A percentile compares a stretch with the other conserved stretches of the same genome.
Conservation (phyloP, 2,888 invertebrate species). For the Spodoptera exigua region DNA sequence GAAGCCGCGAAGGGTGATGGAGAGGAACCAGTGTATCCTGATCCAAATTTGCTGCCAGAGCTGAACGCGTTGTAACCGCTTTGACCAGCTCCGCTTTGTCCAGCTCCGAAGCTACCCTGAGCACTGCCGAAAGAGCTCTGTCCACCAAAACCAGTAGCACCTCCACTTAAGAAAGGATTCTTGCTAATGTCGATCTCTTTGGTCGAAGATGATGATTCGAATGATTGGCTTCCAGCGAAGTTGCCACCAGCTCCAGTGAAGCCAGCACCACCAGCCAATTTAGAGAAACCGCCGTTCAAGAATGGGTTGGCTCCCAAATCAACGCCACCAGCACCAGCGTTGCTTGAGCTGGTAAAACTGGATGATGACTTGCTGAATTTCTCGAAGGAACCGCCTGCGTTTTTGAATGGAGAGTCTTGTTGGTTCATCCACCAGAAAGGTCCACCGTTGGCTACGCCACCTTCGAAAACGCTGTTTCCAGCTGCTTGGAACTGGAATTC, state of each 20-base stretch:
- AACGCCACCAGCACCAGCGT: constrained; percentile 54
- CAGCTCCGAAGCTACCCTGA: constrained; percentile 23
- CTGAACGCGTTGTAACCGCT: constrained; percentile 51
- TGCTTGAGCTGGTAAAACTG: constrained; percentile 69
- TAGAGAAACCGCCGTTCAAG: constrained; percentile 74
- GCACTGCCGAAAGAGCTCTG: constrained; percentile 1
- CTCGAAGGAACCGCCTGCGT: constrained; percentile 70
- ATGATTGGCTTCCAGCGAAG: constrained; percentile 28
- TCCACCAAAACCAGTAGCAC: constrained; percentile 25
- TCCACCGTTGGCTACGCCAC: constrained; percentile 70
- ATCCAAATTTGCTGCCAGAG: constrained; percentile 65
- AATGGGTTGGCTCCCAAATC: constrained; percentile 74
- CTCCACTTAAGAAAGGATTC: constrained; percentile 76
- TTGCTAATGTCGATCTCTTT: constrained; percentile 74
- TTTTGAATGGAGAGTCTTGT: constrained; percentile 89
- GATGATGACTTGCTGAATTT: constrained; percentile 77
- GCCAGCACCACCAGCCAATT: constrained; percentile 54
- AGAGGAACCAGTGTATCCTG: constrained; percentile 79
- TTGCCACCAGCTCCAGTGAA: constrained; percentile 42
- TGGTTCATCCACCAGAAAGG: constrained; percentile 90
- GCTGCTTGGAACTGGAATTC: constrained; percentile 81
- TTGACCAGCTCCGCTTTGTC: constrained; percentile 44
- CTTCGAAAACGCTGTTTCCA: constrained; percentile 73
- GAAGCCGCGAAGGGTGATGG: constrained; percentile 78
- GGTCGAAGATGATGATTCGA: constrained; percentile 27